Conservation (phyloP, 2,888 invertebrate species). For the Xestia c-nigrum region DNA sequence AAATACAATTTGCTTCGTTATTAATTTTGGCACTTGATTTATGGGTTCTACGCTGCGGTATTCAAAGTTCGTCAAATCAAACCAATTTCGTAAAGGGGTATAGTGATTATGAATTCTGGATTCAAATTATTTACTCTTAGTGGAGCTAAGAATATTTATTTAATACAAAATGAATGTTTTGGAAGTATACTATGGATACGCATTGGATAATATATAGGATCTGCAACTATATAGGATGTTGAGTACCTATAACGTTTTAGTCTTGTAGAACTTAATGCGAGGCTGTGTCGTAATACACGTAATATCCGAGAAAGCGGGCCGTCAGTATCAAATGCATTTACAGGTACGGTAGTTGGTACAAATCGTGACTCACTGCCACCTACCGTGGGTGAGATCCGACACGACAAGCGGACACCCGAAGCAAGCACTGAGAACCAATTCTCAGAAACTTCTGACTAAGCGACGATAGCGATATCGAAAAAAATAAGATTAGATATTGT, state of each 20-base stretch:
- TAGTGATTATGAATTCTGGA: not conserved
- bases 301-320: constrained; percentile 66
- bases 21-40: constrained; percentile 65
- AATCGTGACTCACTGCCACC: constrained; percentile 74
- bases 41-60: constrained; percentile 32
- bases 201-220: not conserved
- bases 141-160: not conserved
- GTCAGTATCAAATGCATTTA: constrained; percentile 61
- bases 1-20: constrained; percentile 77
- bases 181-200: not conserved
- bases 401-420: constrained; percentile 57
- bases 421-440: constrained; percentile 58
- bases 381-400: constrained; percentile 69
- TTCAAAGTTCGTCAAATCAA: constrained; percentile 24
- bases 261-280: constrained; percentile 17
- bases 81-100: not conserved
- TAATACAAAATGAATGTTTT: not conserved
- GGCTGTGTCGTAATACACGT: constrained; percentile 53
- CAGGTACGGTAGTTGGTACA: constrained; percentile 57
- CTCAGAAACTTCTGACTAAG: constrained; percentile 64
- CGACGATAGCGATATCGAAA: constrained; percentile 25
- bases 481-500: constrained; percentile 33
- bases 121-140: not conserved
- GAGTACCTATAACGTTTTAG: constrained; percentile 13
- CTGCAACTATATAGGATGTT: not conserved